Evolutionary conservation across 2,797 vertebrate species (phyloP), one percentile per base, ranked within the genome.

Genomic region (Uromys caudimaculatus): DNA sequence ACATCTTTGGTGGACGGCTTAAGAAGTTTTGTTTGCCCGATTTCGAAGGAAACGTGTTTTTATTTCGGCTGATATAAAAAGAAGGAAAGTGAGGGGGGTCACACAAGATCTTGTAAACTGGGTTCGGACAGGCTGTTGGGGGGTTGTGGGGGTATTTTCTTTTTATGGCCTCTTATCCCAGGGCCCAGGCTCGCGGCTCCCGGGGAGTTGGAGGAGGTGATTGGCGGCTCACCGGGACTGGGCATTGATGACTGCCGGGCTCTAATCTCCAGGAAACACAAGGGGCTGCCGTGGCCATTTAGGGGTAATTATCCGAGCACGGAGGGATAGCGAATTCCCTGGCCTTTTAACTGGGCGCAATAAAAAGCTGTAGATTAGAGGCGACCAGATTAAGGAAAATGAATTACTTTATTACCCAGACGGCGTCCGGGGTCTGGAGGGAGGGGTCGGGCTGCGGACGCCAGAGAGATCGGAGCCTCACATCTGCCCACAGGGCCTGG

Each of bases 241-340:
- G 98, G 99, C 99, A 98, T 99, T 98, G 99, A 99, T 98, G 98
- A 98, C 99, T 98, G 98, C 98, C 76, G 99, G 99, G 98, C 99
- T 99, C 98, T 99, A 99, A 99, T 99, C 99, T 99, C 99, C 98
- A 98, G 98, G 98, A 98, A 99, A 98, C 99, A 99, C 99, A 98
- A 98, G 98, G 98, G 98, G 98, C 98, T 99, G 98, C 98, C 89
- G 98, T 97, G 98, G 99, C 98, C 98, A 98, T 99, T 99, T 99
- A 98, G 98, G 98, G 98, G 98, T 99, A 99, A 99, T 99, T 99
- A 99, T 99, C 98, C 97, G 97, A 98, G 98, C 98, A 98, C 98
- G 96, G 98, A 98, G 97, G 97, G 97, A 97, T 97, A 78, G 98
- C 82, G 98, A 98, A 98, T 98, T 98, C 98, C 97, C 98, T 98